Evolutionary conservation across 2,888 invertebrate genomes (phyloP).

Genomic region (Lomographa bimaculata): DNA sequence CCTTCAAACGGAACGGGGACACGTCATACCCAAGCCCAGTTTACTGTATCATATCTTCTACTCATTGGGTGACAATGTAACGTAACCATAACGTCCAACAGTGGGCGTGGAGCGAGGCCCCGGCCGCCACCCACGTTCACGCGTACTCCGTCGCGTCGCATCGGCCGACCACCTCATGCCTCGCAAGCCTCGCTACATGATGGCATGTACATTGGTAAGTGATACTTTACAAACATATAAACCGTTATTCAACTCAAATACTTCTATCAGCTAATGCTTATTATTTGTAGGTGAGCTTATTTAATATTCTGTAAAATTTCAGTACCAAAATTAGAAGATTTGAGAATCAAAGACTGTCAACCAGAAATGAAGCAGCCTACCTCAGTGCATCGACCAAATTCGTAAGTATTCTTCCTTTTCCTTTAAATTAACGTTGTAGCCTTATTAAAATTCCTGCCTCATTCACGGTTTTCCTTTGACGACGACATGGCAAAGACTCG

Average conservation of each 20-base stretch:
- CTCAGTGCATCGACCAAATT: conserved; percentile 77
- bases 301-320: conserved; percentile 40
- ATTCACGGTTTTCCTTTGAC: too few species aligned
- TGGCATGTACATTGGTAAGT: conserved; percentile 49
- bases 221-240: neutral
- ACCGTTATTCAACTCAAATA: too few species aligned
- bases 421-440: too few species aligned
- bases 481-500: too few species aligned
- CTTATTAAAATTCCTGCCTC: too few species aligned
- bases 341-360: conserved; percentile 81
- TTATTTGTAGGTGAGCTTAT: too few species aligned
- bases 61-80: conserved; percentile 2
- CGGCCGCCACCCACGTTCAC: conserved; percentile 89
- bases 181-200: conserved; percentile 70
- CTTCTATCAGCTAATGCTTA: too few species aligned
- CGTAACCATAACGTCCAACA: conserved; percentile 41
- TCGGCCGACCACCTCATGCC: conserved; percentile 82
- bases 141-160: conserved; percentile 90
- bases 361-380: conserved; percentile 80
- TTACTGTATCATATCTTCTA: conserved; percentile 3
- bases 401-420: conserved; percentile 67
- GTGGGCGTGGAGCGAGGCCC: conserved; percentile 85
- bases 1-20: conserved; percentile 1
- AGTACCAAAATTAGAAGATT: conserved; percentile 80
- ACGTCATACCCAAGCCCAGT: neutral